Conservation (phyloP, 2,797 vertebrate species). For the Sitta carolinensis region DNA sequence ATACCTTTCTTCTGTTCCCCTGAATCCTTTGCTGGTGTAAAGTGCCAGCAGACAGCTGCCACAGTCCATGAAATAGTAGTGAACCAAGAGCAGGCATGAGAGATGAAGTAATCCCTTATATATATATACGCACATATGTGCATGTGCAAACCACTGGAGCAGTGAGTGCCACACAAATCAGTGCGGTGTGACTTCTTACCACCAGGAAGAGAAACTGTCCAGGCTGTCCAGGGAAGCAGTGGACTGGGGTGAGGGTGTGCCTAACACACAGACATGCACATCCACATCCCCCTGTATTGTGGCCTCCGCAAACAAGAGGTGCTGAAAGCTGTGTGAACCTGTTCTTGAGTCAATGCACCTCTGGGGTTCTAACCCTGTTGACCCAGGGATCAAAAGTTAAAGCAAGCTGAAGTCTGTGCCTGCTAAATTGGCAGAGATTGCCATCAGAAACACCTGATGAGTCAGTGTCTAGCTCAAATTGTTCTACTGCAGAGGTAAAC, state of each 20-base stretch:
- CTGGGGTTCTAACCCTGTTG: background rate
- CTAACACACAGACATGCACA: background rate
- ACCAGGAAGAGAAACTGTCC: background rate
- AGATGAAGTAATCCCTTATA: background rate
- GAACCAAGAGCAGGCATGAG: background rate
- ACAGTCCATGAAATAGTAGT: background rate
- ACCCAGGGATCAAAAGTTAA: background rate
- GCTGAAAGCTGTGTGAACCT: background rate
- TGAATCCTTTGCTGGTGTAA: background rate
- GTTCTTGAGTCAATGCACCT: background rate
- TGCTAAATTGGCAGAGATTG: background rate
- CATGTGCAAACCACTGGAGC: background rate
- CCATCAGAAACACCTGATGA: background rate
- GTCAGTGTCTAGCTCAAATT: background rate
- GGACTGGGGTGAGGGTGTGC: background rate
- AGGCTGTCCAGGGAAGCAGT: background rate
- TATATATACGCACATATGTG: background rate
- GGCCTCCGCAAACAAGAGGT: background rate
- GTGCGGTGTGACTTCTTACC: background rate
- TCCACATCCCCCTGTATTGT: rapidly evolving
- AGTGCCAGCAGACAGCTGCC: background rate
- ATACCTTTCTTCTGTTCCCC: background rate
- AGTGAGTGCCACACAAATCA: background rate
- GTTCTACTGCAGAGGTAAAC: background rate
- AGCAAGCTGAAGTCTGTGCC: background rate